phyloP scores from a whole-genome alignment of 1,140 invertebrate genomes.

The Drosophila paulistorum region DNA sequence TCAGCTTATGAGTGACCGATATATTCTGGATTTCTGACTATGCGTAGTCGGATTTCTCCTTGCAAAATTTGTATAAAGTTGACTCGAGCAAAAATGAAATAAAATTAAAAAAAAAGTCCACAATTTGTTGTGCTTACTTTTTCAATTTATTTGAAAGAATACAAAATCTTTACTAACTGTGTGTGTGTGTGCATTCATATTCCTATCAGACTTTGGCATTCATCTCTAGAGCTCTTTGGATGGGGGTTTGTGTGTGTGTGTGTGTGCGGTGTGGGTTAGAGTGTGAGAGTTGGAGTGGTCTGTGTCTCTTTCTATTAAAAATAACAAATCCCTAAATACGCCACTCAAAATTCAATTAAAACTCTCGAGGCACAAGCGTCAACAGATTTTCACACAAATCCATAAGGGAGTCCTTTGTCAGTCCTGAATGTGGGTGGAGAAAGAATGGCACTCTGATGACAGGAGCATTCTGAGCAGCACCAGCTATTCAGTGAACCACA shows the following conservation, averaged over 20 bases:
- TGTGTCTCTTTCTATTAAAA: conserved; percentile 70
- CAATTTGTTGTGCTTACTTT: conserved; percentile 5
- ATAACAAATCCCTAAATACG: conserved; percentile 80
- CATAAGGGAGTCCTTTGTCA: conserved; percentile 39
- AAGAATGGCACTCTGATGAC: conserved; percentile 23
- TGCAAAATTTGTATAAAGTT: too few relatives aligned
- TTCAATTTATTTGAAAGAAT: conserved; percentile 13
- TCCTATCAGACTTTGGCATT: conserved; percentile 41
- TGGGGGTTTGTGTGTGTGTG: conserved; percentile 15
- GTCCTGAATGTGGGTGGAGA: conserved; percentile 3
- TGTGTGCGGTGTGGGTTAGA: background rate
- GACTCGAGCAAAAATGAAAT: background rate
- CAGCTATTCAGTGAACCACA: conserved; percentile 20
- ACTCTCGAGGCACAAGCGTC: conserved; percentile 68
- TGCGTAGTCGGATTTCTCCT: too few relatives aligned
- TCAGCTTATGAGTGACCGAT: too few relatives aligned
- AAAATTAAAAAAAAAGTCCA: background rate
- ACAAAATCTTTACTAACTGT: conserved; percentile 25
- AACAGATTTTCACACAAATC: conserved; percentile 68
- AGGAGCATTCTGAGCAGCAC: conserved; percentile 18
- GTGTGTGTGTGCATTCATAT: conserved; percentile 23
- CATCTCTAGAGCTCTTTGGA: conserved; percentile 33
- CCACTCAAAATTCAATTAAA: conserved; percentile 81
- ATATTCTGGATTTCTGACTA: too few relatives aligned
- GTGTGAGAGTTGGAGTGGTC: background rate